Base-by-base conservation (phyloP, 2,797 vertebrate genomes). In the Acanthornis magna region DNA sequence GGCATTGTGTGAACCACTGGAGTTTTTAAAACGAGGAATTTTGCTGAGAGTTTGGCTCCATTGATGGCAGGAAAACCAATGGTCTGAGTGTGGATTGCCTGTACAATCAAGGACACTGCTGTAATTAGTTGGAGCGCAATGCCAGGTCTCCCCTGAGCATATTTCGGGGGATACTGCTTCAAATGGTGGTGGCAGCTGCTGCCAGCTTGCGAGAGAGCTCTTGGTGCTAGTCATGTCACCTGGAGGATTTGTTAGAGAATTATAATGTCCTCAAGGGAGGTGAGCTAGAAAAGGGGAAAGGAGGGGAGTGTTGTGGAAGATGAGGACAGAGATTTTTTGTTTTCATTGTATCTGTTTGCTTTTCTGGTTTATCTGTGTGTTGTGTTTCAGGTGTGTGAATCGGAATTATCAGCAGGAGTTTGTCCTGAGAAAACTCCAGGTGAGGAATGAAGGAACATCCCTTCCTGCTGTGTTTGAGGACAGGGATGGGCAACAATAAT, bases 321-420 rank as follows among this genome's bases (percentile, higher is more conserved):
- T 70, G 26, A 82, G 42, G 22, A 61, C 16, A 21, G 47, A n/a
- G 55, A 19, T 23, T 18, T 32, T 66, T 81, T 81, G 51, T 16
- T 78, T 58, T 48, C 18, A 29, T 29, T 29, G 17, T 72, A 15
- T 70, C 3, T 0, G 12, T 89, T 83, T 62, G 75, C 60, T 76
- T 82, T 85, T 61, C 29, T 74, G 54, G 42, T 76, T 66, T 62
- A 54, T 91, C 29, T 85, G 17, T 36, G 32, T 76, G 55, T 77
- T 83, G 45, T 87, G 32, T 90, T 96, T 84, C 84, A 91, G 86
- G 90, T 86, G 32, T 38, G 20, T 76, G 73, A 77, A 27, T 42
- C 21, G 3, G 75, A 55, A 71, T 71, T 92, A 32, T 48, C 90
- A 45, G 58, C 3, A 43, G 80, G 47, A 68, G 42, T 51, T 87